Evolutionary conservation across 1,140 invertebrate species (phyloP).

Genomic region (Procambarus clarkii): DNA sequence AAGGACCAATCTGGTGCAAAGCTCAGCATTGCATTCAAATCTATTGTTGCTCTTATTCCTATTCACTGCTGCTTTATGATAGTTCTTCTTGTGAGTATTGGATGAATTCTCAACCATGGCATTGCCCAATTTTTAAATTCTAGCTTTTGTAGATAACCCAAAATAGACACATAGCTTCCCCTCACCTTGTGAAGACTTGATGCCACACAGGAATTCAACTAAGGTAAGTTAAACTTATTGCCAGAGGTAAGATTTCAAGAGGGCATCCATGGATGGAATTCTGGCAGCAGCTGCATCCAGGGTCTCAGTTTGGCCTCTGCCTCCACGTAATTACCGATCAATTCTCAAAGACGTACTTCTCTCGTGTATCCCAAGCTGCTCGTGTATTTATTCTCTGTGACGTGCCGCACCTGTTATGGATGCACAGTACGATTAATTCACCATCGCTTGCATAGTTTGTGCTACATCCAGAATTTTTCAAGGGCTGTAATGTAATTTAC

Average conservation of each 20-base stretch:
- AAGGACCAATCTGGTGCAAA: conserved; percentile 40
- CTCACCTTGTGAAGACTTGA: conserved; percentile 12
- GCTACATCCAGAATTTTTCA: too few relatives aligned
- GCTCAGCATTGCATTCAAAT: conserved; percentile 41
- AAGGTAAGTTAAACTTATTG: not conserved
- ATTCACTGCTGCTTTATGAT: conserved; percentile 34
- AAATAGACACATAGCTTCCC: conserved; percentile 2
- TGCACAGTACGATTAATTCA: not conserved
- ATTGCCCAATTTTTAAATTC: conserved; percentile 19
- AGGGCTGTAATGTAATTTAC: too few relatives aligned
- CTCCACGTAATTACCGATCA: not conserved
- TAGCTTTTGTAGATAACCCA: conserved; percentile 16
- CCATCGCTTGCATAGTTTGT: not conserved
- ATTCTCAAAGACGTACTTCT: not conserved
- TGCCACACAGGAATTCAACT: not conserved
- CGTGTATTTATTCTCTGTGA: conserved; percentile 1
- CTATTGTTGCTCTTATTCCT: conserved; percentile 29
- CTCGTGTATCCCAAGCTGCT: not conserved
- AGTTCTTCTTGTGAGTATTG: conserved; percentile 29
- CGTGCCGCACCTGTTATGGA: not conserved
- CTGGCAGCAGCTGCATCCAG: conserved; percentile 48
- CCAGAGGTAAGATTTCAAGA: conserved; percentile 24
- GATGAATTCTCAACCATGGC: conserved; percentile 25
- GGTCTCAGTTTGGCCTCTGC: conserved; percentile 18
- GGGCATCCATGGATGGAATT: conserved; percentile 55